phyloP scores from a whole-genome alignment of 2,113 vertebrate genomes.

The Galeopterus variegatus region DNA sequence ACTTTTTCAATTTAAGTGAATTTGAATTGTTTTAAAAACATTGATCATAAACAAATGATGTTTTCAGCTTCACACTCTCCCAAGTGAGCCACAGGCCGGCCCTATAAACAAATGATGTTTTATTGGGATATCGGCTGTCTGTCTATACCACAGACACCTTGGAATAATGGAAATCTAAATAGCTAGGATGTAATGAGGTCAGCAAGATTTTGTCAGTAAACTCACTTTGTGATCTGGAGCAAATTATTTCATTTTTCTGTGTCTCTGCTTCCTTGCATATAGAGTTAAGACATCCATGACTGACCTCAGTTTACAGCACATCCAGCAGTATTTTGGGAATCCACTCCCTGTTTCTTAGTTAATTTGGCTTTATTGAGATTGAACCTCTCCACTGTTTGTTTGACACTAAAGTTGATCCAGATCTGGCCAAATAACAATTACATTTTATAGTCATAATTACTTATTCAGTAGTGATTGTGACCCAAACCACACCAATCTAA shows the following conservation, averaged over 20 bases:
- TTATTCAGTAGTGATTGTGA: background rate
- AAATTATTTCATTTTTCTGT: background rate
- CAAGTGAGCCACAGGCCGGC: too few species aligned
- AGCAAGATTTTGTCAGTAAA: background rate
- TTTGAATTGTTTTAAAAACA: slow-evolving; percentile 22
- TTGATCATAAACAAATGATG: background rate
- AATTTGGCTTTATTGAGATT: background rate
- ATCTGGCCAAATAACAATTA: background rate
- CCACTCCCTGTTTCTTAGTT: background rate
- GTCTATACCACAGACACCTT: background rate
- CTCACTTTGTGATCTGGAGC: background rate
- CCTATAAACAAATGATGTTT: background rate
- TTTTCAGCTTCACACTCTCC: background rate
- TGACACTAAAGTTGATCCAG: background rate
- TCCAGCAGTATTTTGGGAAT: too few species aligned
- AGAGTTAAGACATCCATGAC: background rate
- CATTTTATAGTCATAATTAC: background rate
- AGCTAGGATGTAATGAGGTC: background rate
- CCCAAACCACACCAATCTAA: too few species aligned
- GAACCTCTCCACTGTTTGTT: background rate
- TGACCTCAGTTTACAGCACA: background rate
- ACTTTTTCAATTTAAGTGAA: background rate
- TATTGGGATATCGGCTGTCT: background rate
- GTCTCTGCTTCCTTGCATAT: background rate
- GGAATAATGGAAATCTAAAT: background rate